A percentile compares a stretch with the other conserved stretches of the same genome.
phyloP scores from a whole-genome alignment of 1,140 invertebrate species.

The Microplitis mediator region DNA sequence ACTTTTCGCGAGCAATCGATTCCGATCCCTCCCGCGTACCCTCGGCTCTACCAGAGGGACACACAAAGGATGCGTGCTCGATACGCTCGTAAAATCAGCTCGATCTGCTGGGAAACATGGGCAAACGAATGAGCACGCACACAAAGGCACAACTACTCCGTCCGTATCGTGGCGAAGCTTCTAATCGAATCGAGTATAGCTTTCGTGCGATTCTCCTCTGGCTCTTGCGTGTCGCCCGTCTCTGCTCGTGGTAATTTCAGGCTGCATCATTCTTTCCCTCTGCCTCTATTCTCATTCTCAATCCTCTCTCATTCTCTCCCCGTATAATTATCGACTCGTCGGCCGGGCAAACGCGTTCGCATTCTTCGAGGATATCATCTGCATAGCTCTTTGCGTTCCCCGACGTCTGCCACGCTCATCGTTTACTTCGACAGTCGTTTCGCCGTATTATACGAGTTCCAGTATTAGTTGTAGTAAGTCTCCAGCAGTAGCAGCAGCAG shows the following conservation, averaged over 20 bases:
- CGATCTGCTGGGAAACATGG: neutral
- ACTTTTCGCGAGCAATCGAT: slow-evolving; percentile 23
- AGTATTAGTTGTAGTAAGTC: too few relatives aligned
- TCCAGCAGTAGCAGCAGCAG: too few relatives aligned
- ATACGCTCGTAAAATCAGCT: neutral
- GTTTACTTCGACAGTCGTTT: neutral
- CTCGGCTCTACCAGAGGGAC: neutral
- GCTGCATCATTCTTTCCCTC: neutral
- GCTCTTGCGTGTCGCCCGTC: slow-evolving; percentile 9
- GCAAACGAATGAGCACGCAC: neutral
- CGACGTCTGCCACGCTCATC: neutral
- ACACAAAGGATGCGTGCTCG: neutral
- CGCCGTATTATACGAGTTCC: neutral
- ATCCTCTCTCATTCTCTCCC: neutral
- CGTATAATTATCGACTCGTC: slow-evolving; percentile 25
- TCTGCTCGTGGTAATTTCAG: slow-evolving; percentile 17
- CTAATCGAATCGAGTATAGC: slow-evolving; percentile 14
- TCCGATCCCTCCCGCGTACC: neutral
- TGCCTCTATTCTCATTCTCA: neutral
- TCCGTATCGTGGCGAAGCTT: neutral
- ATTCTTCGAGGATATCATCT: slow-evolving; percentile 18
- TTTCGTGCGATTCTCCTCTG: slow-evolving; percentile 9
- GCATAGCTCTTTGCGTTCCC: slow-evolving; percentile 11
- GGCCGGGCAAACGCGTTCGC: neutral
- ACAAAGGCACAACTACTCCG: neutral